Conservation (phyloP, 2,888 invertebrate genomes). For the Toxonevra muliebris region DNA sequence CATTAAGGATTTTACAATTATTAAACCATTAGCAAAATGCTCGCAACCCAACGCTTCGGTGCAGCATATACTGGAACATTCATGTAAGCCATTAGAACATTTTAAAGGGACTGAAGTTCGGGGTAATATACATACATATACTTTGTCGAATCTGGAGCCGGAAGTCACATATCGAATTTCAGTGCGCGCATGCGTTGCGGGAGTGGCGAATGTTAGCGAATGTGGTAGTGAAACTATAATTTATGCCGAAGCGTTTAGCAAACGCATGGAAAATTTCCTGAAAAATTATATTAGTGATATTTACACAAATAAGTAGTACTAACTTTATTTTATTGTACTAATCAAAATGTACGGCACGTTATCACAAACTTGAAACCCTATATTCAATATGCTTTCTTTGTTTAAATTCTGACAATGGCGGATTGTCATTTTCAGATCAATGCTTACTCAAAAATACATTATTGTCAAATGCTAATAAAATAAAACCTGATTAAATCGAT, state of each 20-base stretch:
- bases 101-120: conserved; percentile 42
- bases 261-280: conserved; percentile 37
- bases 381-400: conserved; percentile 93
- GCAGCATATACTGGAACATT: conserved; percentile 43
- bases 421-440: conserved; percentile 74
- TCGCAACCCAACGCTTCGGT: conserved; percentile 35
- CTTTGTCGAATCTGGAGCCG: conserved; percentile 42
- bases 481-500: too few relatives aligned
- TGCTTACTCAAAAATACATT: conserved; percentile 83
- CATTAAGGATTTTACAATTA: conserved; percentile 40
- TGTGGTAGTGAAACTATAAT: conserved; percentile 53
- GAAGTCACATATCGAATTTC: conserved; percentile 49
- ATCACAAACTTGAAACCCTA: conserved; percentile 80
- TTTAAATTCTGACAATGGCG: conserved; percentile 88
- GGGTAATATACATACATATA: conserved; percentile 45
- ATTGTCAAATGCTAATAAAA: too few relatives aligned
- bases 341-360: conserved; percentile 67
- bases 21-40: conserved; percentile 40
- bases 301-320: not conserved
- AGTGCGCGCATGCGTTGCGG: conserved; percentile 55
- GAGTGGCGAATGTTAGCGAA: conserved; percentile 45
- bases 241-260: conserved; percentile 44
- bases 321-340: too few relatives aligned
- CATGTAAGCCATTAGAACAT: conserved; percentile 46
- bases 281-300: not conserved